Conservation (phyloP, 2,888 invertebrate species). For the Cataglyphis albicans region DNA sequence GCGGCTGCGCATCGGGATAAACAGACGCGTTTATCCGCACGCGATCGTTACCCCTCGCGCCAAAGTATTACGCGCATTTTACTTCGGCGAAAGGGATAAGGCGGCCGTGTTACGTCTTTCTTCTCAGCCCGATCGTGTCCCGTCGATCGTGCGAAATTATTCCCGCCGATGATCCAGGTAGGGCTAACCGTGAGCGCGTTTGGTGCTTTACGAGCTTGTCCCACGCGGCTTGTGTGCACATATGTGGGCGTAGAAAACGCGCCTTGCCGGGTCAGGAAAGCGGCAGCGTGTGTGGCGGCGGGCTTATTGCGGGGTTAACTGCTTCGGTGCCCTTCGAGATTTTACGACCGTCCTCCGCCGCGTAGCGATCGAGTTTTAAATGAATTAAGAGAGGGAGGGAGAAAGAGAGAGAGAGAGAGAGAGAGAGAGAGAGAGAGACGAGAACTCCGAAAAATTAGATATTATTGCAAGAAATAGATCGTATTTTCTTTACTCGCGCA, state of each 20-base stretch:
- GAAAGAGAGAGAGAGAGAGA: neutral
- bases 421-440: neutral
- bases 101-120: constrained; percentile 53
- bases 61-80: constrained; percentile 56
- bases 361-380: neutral
- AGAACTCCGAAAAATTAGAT: neutral
- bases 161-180: constrained; percentile 48
- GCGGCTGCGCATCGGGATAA: neutral
- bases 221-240: neutral
- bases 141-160: constrained; percentile 69
- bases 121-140: constrained; percentile 37
- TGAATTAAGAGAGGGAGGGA: neutral
- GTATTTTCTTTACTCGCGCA: neutral
- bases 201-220: constrained; percentile 48
- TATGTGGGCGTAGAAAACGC: constrained; percentile 55
- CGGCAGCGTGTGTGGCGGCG: constrained; percentile 24
- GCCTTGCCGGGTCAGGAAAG: constrained; percentile 23
- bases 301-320: constrained; percentile 59
- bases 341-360: constrained; percentile 30
- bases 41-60: constrained; percentile 44
- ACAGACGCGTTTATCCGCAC: constrained; percentile 47
- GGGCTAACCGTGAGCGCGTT: constrained; percentile 19
- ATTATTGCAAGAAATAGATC: neutral
- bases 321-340: constrained; percentile 43
- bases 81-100: constrained; percentile 51